Evolutionary conservation across 2,888 invertebrate genomes (phyloP), one percentile per base, ranked within the genome.

Genomic region (Agrilus biguttatus): DNA sequence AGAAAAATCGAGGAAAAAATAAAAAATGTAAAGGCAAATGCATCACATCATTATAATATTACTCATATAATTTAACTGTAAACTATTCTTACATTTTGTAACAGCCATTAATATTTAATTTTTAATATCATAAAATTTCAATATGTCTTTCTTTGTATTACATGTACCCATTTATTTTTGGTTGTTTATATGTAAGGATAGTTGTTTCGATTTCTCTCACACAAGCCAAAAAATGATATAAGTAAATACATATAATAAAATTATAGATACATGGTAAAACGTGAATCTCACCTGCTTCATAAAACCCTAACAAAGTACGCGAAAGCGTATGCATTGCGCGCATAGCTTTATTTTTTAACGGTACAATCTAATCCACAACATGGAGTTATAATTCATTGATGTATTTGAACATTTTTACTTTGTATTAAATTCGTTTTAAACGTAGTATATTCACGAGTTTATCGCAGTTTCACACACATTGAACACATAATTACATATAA

Each of bases 301-400:
- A 53, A 58, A 55, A 61, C 61, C 62, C 61, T 63, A 64, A 60
- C 52, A 56, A 59, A 58, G 56, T 53, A 56, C 66, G 63, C 66
- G 66, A 59, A 60, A 63, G 65, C 62, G 52, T 60, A 55, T 67
- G 67, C 67, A 66, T 66, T 67, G 65, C 66, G 66, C 66, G 65
- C 66, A 65, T 54, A 60, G 65, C 65, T 62, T 60, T 59, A 47
- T 56, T 50, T 50, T 46, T 45, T 49, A 53, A 59, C 60, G 61
- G 54, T 50, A 51, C 49, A 50, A 45, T 53, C 51, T 48, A 53
- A 54, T 53, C 54, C 57, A 58, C 43, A 45, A 48, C 45, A 36
- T 36, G 36, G 14, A 12, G 14, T 36, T 36, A 14, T 8, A 36
- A 17, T 36, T 36, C 14, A 17, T 17, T 36, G 36, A 36, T 14